Evolutionary conservation across 2,113 vertebrate genomes (phyloP), one percentile per base, ranked within the genome.

Genomic region (Aplodontia rufa): DNA sequence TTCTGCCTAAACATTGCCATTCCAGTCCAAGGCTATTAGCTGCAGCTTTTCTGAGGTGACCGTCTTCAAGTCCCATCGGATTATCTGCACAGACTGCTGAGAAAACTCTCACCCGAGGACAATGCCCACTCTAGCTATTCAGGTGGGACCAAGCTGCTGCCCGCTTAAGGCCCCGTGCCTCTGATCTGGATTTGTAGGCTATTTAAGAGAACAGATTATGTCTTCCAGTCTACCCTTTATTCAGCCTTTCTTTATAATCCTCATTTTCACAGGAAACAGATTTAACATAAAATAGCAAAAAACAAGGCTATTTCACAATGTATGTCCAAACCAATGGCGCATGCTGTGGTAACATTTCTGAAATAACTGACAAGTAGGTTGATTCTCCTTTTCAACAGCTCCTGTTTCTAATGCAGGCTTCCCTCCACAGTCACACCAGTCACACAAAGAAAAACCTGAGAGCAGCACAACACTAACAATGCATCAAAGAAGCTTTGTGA

Each of bases 331-430:
- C 19, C 87, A 93, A 64, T 45, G 37, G 47, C 74, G 83, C 24
- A 80, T 28, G 79, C 94, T 72, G 28, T 49, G 28, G 78, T 37
- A 68, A 81, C 94, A 80, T 51, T 82, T 93, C 53, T 81, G 42
- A 97, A 96, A 95, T 95, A 96, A 96, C 87, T 68, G 95, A 96
- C 87, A 90, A 79, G 84, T 42, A 78, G 35, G 69, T 40, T 92
- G 58, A 37, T 83, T 94, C 85, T 86, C 17, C 28, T 79, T 80
- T 66, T 40, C 68, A 88, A 42, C 51, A n/a, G 80, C 76, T 96
- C 90, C 85, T 96, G 74, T 87, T 83, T 76, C 94, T 82, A 68
- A 93, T 2, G 16, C 22, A 96, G 68, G 47, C 80, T 71, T 75
- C 71, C 79, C 76, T 72, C 28, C 96, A 86, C 51, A 82, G 93